A percentile compares a stretch with the other conserved stretches of the same genome.
Evolutionary conservation across 1,140 invertebrate genomes (phyloP).

Genomic region (Drosophila lacertosa): DNA sequence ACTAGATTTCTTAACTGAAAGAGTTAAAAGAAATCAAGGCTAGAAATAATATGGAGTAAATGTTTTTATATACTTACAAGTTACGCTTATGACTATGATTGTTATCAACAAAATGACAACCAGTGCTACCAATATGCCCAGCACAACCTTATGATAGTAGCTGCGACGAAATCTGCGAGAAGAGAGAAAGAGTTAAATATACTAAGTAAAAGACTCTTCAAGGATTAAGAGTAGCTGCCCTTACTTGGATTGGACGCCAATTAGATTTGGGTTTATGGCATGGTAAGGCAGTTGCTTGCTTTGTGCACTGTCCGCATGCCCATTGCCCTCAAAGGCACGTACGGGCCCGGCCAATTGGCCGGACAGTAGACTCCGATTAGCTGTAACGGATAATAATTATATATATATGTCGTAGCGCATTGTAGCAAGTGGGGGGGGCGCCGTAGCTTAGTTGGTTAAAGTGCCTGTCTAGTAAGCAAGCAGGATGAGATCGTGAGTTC

Average conservation of each 20-base stretch:
- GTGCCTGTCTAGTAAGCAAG: no score
- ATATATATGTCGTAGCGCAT: no score
- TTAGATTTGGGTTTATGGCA: conserved; percentile 50
- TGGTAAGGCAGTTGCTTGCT: conserved; percentile 64
- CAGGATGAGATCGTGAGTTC: no score
- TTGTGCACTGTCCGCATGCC: conserved; percentile 46
- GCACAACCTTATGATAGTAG: conserved; percentile 84
- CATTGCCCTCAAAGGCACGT: conserved; percentile 36
- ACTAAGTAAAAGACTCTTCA: neutral
- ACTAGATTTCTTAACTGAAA: conserved; percentile 62
- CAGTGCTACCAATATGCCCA: conserved; percentile 82
- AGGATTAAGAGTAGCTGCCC: neutral
- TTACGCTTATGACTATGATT: conserved; percentile 76
- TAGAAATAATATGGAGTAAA: no score
- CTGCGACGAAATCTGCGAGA: conserved; percentile 85
- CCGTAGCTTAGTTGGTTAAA: no score
- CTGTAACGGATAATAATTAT: conserved; percentile 37
- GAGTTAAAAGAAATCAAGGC: no score
- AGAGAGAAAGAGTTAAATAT: neutral
- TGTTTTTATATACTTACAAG: conserved; percentile 59
- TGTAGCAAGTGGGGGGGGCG: no score
- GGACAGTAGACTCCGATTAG: conserved; percentile 62
- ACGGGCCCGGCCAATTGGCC: conserved; percentile 43
- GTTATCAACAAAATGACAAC: conserved; percentile 84
- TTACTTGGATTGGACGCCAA: conserved; percentile 81